Base-by-base conservation (phyloP, 1,140 invertebrate species). In the Oedothorax gibbosus region DNA sequence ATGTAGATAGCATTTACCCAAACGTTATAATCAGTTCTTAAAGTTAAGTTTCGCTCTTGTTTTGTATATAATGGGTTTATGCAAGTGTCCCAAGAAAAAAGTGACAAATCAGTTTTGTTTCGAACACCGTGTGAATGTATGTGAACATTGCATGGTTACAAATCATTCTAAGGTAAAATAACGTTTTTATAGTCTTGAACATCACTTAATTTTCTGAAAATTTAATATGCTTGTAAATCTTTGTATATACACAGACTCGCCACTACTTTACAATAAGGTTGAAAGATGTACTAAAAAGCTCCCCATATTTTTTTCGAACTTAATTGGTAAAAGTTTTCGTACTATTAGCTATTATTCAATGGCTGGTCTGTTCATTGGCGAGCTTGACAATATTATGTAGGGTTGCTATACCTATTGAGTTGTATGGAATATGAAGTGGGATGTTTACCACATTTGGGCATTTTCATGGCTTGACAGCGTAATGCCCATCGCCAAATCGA, bases 81-180 rank as follows among this genome's bases (percentile, higher is more conserved):
- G 98, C 91, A 99, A 99, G 90, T 99, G 98, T 91, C 97, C 97
- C 14, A 98, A 99, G 91, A 92, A 95, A 88, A 94, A 95, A 92
- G 97, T 99, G 50, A 99, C 98, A 69, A 99, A 97, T 91, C 94
- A 98, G 89, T 99, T 99, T 92, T 99, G 98, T 92, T 99, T 98
- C 90, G 97, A 99, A 91, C 98, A 99, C 90, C 91, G 97, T 88
- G 97, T 99, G 3, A 99, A 99, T 93, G 98, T 99, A 89, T 99
- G 98, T 91, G 98, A 99, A 92, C 93, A 97, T 92, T 99, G 98
- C 92, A 95, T 99, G 93, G 96, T 99, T 53, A 94, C 95, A 87
- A 97, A 96, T 90, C 98, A 99, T 91, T 94, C 96, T 51, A 96
- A 96, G 93, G 97, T 99, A 93, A 91, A 87, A n/a, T 49, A 54